These are phyloP conservation scores for Drosophila cardini DNA, from an alignment of 1,140 invertebrate species.

Conservation along the genomic window DNA sequence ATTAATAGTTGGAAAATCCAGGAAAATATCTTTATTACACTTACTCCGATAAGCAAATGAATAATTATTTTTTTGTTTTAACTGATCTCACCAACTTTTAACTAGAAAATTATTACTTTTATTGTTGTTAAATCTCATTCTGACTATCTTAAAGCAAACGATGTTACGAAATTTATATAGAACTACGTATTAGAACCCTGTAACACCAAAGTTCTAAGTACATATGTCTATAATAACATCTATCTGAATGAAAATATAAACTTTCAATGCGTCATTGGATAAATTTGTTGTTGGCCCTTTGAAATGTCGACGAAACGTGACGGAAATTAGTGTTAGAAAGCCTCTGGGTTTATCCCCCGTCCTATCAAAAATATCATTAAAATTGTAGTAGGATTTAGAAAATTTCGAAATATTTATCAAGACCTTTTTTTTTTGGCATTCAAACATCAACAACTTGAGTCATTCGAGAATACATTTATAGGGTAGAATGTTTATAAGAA, in stretches of 20 bases:
- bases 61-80: background rate
- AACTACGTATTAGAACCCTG: background rate
- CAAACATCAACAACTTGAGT: conserved; percentile 14
- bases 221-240: background rate
- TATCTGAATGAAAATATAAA: conserved; percentile 9
- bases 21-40: conserved; percentile 15
- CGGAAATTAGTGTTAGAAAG: conserved; percentile 36
- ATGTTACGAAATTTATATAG: background rate
- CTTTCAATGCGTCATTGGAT: conserved; percentile 25
- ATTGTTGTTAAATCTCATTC: background rate
- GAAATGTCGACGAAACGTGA: conserved; percentile 34
- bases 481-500: background rate
- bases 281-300: conserved; percentile 8
- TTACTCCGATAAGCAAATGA: background rate
- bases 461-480: conserved; percentile 18
- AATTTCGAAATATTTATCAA: conserved; percentile 31
- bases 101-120: background rate
- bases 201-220: background rate
- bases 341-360: conserved; percentile 24
- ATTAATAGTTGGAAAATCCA: conserved; percentile 1
- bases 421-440: conserved; percentile 40
- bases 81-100: background rate
- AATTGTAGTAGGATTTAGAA: conserved; percentile 13
- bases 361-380: conserved; percentile 14
- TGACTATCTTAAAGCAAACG: background rate